phyloP scores from a whole-genome alignment of 35 echinoderm and acorn worm genomes.

The Diadema setosum region DNA sequence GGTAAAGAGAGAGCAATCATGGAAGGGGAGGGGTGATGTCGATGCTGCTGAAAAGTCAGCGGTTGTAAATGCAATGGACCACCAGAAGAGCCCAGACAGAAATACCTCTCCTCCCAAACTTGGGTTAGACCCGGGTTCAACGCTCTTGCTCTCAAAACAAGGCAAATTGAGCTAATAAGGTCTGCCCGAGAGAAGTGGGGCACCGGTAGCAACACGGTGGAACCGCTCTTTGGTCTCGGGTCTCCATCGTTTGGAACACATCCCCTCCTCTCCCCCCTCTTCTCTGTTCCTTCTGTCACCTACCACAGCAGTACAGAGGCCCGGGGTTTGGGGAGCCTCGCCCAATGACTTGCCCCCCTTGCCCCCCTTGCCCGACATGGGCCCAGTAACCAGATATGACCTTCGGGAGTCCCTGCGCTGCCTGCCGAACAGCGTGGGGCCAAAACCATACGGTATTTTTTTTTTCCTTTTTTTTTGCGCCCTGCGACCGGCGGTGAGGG shows the following conservation, averaged over 20 bases:
- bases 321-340: not conserved
- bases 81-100: not conserved
- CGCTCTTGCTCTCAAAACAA: conserved; percentile 25
- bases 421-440: conserved; percentile 18
- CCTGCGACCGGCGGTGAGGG: not conserved
- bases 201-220: not conserved
- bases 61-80: conserved; percentile 5
- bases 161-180: conserved; percentile 25
- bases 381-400: conserved; percentile 12
- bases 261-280: not conserved
- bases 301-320: no score
- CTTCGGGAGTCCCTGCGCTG: conserved; percentile 24
- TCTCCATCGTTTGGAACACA: not conserved
- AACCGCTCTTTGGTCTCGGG: no score
- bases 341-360: no score
- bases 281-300: no score
- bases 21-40: no score
- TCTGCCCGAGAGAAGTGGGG: not conserved
- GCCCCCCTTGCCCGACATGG: no score
- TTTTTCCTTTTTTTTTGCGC: no score
- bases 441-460: conserved; percentile 25
- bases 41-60: no score
- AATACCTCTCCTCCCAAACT: not conserved
- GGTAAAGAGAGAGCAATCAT: no score
- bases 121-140: not conserved